Percentiles rank a stretch among this genome's conserved stretches.
phyloP scores from a whole-genome alignment of 2,113 vertebrate species.

The Callaeas wilsoni region DNA sequence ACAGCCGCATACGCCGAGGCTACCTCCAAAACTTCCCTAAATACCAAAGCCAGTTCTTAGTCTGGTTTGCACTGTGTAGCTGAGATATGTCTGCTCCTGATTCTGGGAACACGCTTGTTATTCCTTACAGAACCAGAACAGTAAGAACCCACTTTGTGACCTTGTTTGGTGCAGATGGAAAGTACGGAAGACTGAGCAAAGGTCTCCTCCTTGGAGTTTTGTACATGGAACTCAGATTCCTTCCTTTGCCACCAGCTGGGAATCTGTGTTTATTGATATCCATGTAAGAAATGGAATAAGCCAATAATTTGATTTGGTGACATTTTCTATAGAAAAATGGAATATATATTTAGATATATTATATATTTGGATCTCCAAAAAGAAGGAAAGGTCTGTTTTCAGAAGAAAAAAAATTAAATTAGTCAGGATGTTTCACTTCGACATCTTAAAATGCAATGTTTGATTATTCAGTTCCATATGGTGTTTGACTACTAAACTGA shows the following conservation, averaged over 20 bases:
- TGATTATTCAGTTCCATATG: neutral
- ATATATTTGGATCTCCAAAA: neutral
- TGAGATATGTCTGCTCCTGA: neutral
- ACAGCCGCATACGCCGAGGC: fast-evolving
- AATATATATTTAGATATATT: too few relatives aligned
- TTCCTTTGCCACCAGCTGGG: neutral
- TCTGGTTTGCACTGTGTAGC: neutral
- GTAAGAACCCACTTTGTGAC: neutral
- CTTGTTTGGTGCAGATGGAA: neutral
- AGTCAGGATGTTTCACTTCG: neutral
- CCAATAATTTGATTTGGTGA: neutral
- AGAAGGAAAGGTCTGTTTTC: neutral
- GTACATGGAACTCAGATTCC: neutral
- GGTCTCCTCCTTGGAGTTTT: neutral
- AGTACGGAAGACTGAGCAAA: neutral
- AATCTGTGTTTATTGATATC: neutral
- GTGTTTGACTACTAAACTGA: neutral
- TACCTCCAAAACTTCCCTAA: neutral
- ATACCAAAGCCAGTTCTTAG: neutral
- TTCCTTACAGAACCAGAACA: neutral
- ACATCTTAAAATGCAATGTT: neutral
- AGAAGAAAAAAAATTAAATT: neutral
- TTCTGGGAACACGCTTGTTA: neutral
- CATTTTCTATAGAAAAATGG: neutral
- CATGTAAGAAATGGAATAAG: neutral